Evolutionary conservation across 1,140 invertebrate species (phyloP), one percentile per base, ranked within the genome.

Genomic region (Matsumurasca onukii): DNA sequence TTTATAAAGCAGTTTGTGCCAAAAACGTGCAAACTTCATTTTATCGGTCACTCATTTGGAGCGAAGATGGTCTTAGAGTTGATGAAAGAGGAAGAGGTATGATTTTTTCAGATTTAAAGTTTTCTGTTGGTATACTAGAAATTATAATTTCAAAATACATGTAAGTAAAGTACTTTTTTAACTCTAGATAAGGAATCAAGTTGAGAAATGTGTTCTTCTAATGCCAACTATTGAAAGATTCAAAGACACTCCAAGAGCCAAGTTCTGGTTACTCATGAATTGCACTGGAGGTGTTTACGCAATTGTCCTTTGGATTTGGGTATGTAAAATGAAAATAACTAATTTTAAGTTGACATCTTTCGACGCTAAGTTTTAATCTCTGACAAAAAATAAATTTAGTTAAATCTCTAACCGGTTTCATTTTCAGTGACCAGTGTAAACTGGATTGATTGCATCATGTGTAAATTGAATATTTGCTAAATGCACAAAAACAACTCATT

Each of bases 171-270:
- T 93, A 88, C 76, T 78, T 94, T 51, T 74, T 95, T 0, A 95
- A 94, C 80, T 39, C 5, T 17, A 59, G 24, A 12, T 59, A n/a
- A 24, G 24, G 5, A 29, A 29, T 25, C 55, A 24, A 29, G 30
- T 27, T 2, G 22, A 27, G 25, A 25, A 59, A 27, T 59, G 55
- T 27, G 15, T 59, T n/a, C 24, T 59, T 22, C 25, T 59, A 5
- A 59, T 59, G 55, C 93, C 93, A 3, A 92, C 92, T 0, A 81
- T 96, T 12, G 91, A 95, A 78, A 77, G 86, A 59, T 91, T 96
- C 86, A 84, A 85, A 12, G 80, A 84, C 20, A 89, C 86, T 27
- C 85, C 83, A 13, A 89, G 89, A 76, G 93, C 92, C 31, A 78
- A 81, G 72, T 85, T 86, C 75, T 71, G 87, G 55, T 5, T 25